phyloP scores from a whole-genome alignment of 1,140 invertebrate genomes.

The Drosophila nannoptera region DNA sequence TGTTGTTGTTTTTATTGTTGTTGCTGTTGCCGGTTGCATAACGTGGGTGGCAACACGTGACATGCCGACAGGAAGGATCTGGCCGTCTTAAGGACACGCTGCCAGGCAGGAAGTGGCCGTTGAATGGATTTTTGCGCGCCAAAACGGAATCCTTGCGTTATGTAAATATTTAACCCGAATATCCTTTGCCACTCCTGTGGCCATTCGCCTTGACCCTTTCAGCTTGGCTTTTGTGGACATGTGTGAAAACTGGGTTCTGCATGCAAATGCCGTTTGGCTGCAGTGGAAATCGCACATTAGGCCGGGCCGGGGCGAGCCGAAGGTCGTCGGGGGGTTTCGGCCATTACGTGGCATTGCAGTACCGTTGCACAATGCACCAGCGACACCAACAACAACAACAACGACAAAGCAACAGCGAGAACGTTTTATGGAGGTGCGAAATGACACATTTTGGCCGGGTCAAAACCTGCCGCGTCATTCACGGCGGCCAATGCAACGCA shows the following conservation, averaged over 20 bases:
- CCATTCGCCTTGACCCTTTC: constrained; percentile 61
- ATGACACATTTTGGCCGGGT: constrained; percentile 62
- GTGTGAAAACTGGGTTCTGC: constrained; percentile 31
- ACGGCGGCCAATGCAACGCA: constrained; percentile 24
- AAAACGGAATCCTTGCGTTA: constrained; percentile 39
- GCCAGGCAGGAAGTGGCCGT: constrained; percentile 12
- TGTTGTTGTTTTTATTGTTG: constrained; percentile 10
- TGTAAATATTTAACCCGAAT: constrained; percentile 49
- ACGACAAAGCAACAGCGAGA: constrained; percentile 1
- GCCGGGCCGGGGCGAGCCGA: constrained; percentile 36
- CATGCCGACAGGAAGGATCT: constrained; percentile 51
- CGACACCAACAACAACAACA: constrained; percentile 9
- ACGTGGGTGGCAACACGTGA: constrained; percentile 69
- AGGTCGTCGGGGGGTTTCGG: constrained; percentile 28
- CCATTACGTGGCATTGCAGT: constrained; percentile 1
- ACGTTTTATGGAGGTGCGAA: constrained; percentile 71
- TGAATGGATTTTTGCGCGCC: constrained; percentile 63
- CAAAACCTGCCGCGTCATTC: constrained; percentile 73
- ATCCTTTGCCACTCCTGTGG: constrained; percentile 45
- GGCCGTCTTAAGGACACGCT: background rate
- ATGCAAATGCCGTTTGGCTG: constrained; percentile 51
- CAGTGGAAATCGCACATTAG: constrained; percentile 69
- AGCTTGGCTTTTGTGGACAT: constrained; percentile 11
- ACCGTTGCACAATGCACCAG: constrained; percentile 42
- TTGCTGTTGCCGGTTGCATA: constrained; percentile 33